Evolutionary conservation across 2,888 invertebrate species (phyloP).

Genomic region (Hylaea fasciaria): DNA sequence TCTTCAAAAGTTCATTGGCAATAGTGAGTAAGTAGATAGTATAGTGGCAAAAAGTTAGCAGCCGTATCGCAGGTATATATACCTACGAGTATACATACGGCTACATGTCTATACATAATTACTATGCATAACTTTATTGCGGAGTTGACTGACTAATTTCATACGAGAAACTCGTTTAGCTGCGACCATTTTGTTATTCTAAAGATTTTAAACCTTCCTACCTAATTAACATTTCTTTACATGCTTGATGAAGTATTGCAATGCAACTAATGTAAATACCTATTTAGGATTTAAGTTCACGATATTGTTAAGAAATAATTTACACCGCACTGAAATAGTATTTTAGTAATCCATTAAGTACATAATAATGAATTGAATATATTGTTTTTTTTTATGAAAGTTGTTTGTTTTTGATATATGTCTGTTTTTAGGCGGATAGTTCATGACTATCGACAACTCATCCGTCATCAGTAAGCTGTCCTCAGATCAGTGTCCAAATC

Average conservation of each 20-base stretch:
- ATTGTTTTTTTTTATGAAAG: constrained; percentile 64
- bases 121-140: constrained; percentile 18
- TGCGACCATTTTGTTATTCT: constrained; percentile 19
- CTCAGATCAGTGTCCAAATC: too few species aligned
- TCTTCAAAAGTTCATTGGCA: constrained; percentile 34
- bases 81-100: too few species aligned
- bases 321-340: constrained; percentile 67
- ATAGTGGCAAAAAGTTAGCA: constrained; percentile 19
- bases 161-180: constrained; percentile 19
- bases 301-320: constrained; percentile 50
- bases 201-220: too few species aligned
- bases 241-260: constrained; percentile 12
- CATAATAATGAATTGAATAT: constrained; percentile 54
- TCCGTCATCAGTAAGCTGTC: too few species aligned
- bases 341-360: constrained; percentile 59
- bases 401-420: constrained; percentile 35
- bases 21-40: neutral
- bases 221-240: too few species aligned
- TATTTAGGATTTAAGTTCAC: constrained; percentile 50
- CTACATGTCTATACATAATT: constrained; percentile 5
- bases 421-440: neutral
- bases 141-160: constrained; percentile 5
- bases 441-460: too few species aligned
- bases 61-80: constrained; percentile 4
- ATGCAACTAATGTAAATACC: constrained; percentile 26